Evolutionary conservation across 2,797 vertebrate species (phyloP).

Genomic region (Acrossocheilus fasciatus): DNA sequence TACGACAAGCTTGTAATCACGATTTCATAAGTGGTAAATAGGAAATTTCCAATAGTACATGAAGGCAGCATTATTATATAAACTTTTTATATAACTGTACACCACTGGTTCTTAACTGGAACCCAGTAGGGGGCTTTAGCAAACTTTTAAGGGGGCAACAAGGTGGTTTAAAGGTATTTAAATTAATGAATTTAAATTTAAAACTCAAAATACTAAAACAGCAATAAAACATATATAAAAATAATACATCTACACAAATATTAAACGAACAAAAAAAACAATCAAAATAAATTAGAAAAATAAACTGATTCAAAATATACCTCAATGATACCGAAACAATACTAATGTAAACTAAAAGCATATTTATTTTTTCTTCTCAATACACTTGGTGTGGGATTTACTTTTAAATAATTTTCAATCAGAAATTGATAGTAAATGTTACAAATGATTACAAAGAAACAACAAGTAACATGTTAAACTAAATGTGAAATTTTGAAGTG

Average conservation of each 20-base stretch:
- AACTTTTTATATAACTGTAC: background rate
- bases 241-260: background rate
- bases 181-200: background rate
- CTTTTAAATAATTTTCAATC: too few species aligned
- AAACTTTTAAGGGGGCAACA: background rate
- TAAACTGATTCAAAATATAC: too few species aligned
- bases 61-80: background rate
- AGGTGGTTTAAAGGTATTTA: background rate
- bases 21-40: too few species aligned
- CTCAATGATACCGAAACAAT: background rate
- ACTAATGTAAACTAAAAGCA: background rate
- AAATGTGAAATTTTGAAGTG: background rate
- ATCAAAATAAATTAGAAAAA: too few species aligned
- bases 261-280: background rate
- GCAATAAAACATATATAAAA: background rate
- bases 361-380: too few species aligned
- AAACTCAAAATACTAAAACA: background rate
- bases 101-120: background rate
- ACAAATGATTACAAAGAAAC: background rate
- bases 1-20: too few species aligned
- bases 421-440: background rate
- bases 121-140: background rate
- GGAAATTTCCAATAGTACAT: too few species aligned
- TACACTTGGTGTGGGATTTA: too few species aligned
- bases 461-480: background rate